A percentile compares a stretch with the other conserved stretches of the same genome.
Evolutionary conservation across 37 sponge, comb jelly and placozoan species (phyloP).

Genomic region (Tethya wilhelma): DNA sequence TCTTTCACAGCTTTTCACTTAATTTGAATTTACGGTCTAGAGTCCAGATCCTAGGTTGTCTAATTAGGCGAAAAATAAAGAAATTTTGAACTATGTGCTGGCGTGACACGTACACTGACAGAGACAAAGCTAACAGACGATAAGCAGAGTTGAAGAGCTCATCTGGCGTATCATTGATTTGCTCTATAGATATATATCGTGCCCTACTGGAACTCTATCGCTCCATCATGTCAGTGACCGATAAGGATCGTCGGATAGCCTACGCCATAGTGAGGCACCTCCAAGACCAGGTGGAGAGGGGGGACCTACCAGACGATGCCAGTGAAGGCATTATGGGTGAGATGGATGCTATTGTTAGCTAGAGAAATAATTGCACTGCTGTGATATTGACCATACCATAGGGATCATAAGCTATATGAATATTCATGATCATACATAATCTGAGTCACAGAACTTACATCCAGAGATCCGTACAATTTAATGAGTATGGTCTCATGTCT

Average conservation of each 20-base stretch:
- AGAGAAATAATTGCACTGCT: background rate
- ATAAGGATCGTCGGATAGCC: conserved; percentile 25
- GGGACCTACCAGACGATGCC: background rate
- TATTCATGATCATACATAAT: no score
- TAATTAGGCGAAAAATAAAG: background rate
- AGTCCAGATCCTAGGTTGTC: no score
- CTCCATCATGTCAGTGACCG: conserved; percentile 3
- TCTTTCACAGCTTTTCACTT: no score
- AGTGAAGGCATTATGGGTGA: conserved; percentile 20
- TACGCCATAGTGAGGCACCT: conserved; percentile 47
- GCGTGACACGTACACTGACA: no score
- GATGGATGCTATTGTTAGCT: background rate
- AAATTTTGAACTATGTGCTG: conserved; percentile 2
- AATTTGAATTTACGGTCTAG: no score
- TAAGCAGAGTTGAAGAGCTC: no score
- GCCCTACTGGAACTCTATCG: no score
- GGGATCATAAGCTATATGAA: background rate
- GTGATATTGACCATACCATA: background rate
- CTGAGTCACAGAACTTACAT: no score
- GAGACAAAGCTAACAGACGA: no score
- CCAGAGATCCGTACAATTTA: no score
- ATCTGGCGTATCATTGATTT: no score
- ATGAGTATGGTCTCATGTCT: background rate
- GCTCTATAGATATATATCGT: no score
- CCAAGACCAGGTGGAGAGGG: conserved; percentile 6